Evolutionary conservation across 2,888 invertebrate genomes (phyloP), one percentile per base, ranked within the genome.

Genomic region (Amblyteles armatorius): DNA sequence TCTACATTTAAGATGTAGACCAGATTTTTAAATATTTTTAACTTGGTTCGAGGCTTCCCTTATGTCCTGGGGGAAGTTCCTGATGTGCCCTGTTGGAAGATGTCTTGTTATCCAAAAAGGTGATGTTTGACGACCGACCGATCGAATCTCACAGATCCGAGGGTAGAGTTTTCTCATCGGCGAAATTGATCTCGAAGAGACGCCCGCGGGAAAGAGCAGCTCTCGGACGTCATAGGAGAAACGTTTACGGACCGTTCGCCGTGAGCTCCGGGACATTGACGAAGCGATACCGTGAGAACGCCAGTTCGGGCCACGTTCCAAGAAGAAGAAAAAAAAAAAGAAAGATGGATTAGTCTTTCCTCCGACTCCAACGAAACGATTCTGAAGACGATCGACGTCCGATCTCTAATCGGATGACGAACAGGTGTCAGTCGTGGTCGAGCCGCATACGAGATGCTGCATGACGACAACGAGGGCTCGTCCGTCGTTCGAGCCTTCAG

Each of bases 361-460:
- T 26, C 65, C 57, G 40, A 57, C 22, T 67, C 74, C 77, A 57
- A 60, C 26, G 60, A 79, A 79, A 84, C 6, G 48, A 55, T 48
- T 36, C 68, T 26, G 69, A 22, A 7, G 48, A 63, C 50, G 81
- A 48, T 68, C 55, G 50, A 55, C 60, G 60, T 19, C 67, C 68
- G 78, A 79, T 83, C 67, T 77, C 50, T 69, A 78, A 84, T 73
- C 78, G 60, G 77, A 84, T 55, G 60, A 84, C 78, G 73, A 69
- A 69, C 69, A 69, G 63, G 79, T 69, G 78, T 74, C 50, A 44
- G 19, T 2, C n/a, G 29, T 22, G 57, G 16, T 81, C 60, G 26
- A 26, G 60, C 19, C 33, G n/a, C 55, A 40, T 44, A 67, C 50
- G 13, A 74, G 57, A 74, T 36, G 63, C 48, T 57, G 60, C 29